A percentile compares a stretch with the other conserved stretches of the same genome.
Evolutionary conservation across 2,797 vertebrate genomes (phyloP).

Genomic region (Euphonia xanthogaster): DNA sequence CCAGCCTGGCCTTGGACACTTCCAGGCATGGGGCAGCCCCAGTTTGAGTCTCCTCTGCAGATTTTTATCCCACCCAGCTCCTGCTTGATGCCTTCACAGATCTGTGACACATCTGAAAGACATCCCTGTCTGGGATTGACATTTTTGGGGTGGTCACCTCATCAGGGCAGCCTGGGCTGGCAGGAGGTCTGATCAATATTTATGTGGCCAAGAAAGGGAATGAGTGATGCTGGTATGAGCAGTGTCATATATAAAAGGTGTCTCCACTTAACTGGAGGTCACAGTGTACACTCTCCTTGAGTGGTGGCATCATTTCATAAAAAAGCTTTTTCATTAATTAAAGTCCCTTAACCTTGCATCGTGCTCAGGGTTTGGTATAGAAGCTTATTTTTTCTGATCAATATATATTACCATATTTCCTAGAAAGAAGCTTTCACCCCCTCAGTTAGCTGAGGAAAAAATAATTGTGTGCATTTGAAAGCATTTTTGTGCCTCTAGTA

Average conservation of each 20-base stretch:
- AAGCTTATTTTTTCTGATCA: constrained; percentile 66
- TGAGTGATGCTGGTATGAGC: background rate
- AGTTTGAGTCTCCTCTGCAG: background rate
- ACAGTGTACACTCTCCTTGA: background rate
- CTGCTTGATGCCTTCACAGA: background rate
- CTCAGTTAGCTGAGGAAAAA: constrained; percentile 52
- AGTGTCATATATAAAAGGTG: background rate
- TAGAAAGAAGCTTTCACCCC: constrained; percentile 57
- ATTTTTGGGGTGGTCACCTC: background rate
- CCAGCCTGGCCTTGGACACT: background rate
- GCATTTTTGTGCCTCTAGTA: constrained; percentile 37
- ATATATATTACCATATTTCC: constrained; percentile 72
- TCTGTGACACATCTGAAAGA: background rate
- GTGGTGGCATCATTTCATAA: constrained; percentile 52
- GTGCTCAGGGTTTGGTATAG: constrained; percentile 36
- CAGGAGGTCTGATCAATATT: background rate
- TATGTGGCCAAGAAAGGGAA: background rate
- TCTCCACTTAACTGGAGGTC: constrained; percentile 37
- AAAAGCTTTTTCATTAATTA: constrained; percentile 72
- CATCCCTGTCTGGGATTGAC: background rate
- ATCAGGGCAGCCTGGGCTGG: background rate
- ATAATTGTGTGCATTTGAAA: constrained; percentile 57
- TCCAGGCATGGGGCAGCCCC: background rate
- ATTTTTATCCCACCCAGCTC: background rate
- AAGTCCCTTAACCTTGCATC: constrained; percentile 56